A percentile compares a stretch with the other conserved stretches of the same genome.
Evolutionary conservation across 1,140 invertebrate species (phyloP).

Genomic region (Aphaenogaster ashmeadi): DNA sequence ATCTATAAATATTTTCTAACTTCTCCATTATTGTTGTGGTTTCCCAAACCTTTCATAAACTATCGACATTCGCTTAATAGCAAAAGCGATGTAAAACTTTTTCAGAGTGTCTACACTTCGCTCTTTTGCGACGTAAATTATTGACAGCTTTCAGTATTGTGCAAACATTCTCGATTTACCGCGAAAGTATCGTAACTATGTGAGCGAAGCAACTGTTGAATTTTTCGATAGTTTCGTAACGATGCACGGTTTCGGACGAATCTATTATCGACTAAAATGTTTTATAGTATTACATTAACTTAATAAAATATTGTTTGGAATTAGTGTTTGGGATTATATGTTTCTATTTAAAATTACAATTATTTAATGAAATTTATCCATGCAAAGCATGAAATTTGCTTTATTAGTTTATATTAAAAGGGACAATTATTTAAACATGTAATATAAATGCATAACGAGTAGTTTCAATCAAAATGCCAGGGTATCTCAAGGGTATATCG

Average conservation of each 20-base stretch:
- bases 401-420: background rate
- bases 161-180: constrained; percentile 44
- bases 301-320: background rate
- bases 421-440: background rate
- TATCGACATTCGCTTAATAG: constrained; percentile 11
- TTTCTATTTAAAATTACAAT: background rate
- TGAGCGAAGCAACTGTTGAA: constrained; percentile 15
- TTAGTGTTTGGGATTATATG: background rate
- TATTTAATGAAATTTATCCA: background rate
- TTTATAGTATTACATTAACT: background rate
- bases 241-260: background rate
- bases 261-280: background rate
- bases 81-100: constrained; percentile 13
- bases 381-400: background rate
- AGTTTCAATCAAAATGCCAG: background rate
- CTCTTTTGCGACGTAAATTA: constrained; percentile 34
- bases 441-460: background rate
- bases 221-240: constrained; percentile 49
- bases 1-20: background rate
- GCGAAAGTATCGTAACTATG: constrained; percentile 40
- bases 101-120: background rate
- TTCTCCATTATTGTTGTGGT: background rate
- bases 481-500: background rate
- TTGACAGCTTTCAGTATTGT: constrained; percentile 24
- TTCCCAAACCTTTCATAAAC: constrained; percentile 15